phyloP scores from a whole-genome alignment of 2,888 invertebrate genomes.

The Psococerastis gibbosa region DNA sequence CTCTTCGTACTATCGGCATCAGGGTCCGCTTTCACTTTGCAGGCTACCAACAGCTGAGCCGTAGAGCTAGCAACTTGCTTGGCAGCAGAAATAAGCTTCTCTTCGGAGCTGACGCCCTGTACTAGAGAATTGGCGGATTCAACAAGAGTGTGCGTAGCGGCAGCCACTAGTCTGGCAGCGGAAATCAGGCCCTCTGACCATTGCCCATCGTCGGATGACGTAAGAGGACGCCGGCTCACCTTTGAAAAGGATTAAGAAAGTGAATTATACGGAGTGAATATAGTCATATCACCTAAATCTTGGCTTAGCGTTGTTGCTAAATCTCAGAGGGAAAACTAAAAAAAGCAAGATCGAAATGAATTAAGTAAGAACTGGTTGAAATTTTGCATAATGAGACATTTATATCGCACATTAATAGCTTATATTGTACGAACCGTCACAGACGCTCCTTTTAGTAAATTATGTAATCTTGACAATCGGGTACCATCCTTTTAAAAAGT shows the following conservation, averaged over 20 bases:
- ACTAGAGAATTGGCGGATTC: slow-evolving; percentile 96
- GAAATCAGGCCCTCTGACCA: slow-evolving; percentile 96
- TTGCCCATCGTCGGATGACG: slow-evolving; percentile 86
- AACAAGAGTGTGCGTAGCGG: slow-evolving; percentile 92
- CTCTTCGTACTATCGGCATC: slow-evolving; percentile 85
- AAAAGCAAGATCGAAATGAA: too few species aligned
- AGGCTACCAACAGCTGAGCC: slow-evolving; percentile 91
- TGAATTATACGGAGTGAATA: not conserved
- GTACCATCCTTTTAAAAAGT: too few species aligned
- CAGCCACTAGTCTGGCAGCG: slow-evolving; percentile 88
- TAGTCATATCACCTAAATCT: not conserved
- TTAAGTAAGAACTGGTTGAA: too few species aligned
- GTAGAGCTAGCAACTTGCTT: slow-evolving; percentile 94
- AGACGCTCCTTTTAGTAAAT: too few species aligned
- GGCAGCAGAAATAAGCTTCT: slow-evolving; percentile 89
- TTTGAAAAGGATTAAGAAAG: slow-evolving; percentile 14
- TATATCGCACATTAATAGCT: too few species aligned
- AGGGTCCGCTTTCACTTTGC: slow-evolving; percentile 93
- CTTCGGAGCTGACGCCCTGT: slow-evolving; percentile 79
- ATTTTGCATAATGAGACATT: too few species aligned
- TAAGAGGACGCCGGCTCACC: slow-evolving; percentile 55
- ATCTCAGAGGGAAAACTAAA: slow-evolving; percentile 5
- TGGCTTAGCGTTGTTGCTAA: not conserved
- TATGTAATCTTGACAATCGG: too few species aligned
- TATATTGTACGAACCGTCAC: too few species aligned